Evolutionary conservation across 1,140 invertebrate genomes (phyloP).

Genomic region (Trichonephila clavata): DNA sequence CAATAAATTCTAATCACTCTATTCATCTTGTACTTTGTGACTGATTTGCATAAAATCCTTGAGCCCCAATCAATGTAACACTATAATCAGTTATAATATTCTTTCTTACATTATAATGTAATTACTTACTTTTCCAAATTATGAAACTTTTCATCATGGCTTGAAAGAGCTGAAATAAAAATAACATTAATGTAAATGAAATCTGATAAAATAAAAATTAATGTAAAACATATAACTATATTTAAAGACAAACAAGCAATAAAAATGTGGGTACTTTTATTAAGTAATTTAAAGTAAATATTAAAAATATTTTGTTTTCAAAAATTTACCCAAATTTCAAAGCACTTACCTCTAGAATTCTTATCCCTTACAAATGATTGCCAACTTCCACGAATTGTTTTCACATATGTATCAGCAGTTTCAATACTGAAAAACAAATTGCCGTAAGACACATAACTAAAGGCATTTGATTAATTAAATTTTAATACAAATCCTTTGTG

Average conservation of each 20-base stretch:
- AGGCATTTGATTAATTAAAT: too few species aligned
- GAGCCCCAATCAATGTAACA: too few species aligned
- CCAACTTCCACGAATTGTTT: constrained; percentile 93
- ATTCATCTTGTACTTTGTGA: too few species aligned
- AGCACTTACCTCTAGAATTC: constrained; percentile 83
- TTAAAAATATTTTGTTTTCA: background rate
- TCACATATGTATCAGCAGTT: constrained; percentile 87
- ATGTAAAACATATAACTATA: too few species aligned
- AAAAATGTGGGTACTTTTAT: too few species aligned
- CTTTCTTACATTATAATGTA: background rate
- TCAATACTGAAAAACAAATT: constrained; percentile 82
- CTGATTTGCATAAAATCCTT: too few species aligned
- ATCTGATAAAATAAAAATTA: background rate
- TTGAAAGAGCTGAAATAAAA: constrained; percentile 84
- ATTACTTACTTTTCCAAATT: constrained; percentile 87
- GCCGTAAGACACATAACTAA: too few species aligned
- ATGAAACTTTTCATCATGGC: constrained; percentile 97
- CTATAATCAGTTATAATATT: too few species aligned
- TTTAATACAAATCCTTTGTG: too few species aligned
- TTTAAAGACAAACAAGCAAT: background rate
- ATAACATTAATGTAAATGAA: background rate
- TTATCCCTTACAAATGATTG: constrained; percentile 93
- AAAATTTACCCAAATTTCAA: background rate
- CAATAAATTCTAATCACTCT: too few species aligned
- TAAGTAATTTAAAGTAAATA: too few species aligned